These are phyloP conservation scores for Mamestra brassicae DNA, from an alignment of 2,888 invertebrate species.

Conservation along the genomic window DNA sequence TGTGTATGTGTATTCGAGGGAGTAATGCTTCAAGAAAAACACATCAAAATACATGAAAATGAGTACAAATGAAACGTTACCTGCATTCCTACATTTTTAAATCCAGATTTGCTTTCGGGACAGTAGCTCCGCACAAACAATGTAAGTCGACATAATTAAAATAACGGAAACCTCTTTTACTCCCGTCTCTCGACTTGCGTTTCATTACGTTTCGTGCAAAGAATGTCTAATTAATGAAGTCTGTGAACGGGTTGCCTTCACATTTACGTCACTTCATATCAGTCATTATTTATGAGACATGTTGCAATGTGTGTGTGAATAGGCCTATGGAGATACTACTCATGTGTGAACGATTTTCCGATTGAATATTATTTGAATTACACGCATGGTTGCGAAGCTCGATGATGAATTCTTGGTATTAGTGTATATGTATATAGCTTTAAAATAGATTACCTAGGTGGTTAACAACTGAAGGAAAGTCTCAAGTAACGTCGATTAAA, in stretches of 20 bases:
- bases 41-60: background rate
- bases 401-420: background rate
- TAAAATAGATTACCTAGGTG: background rate
- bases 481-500: background rate
- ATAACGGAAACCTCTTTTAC: background rate
- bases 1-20: too few species aligned
- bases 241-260: background rate
- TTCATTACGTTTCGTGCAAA: slow-evolving; percentile 41
- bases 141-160: background rate
- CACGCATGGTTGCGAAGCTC: background rate
- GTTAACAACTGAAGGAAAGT: background rate
- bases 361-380: background rate
- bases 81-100: background rate
- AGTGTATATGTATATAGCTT: background rate
- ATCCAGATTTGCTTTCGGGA: background rate
- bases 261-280: background rate
- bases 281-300: background rate
- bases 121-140: background rate
- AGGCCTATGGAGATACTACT: background rate
- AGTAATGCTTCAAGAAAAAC: background rate
- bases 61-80: slow-evolving; percentile 2
- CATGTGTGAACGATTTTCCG: background rate
- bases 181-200: slow-evolving; percentile 19
- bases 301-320: background rate
- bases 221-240: slow-evolving; percentile 38